phyloP scores from a whole-genome alignment of 2,888 invertebrate species.

The Apeira syringaria region DNA sequence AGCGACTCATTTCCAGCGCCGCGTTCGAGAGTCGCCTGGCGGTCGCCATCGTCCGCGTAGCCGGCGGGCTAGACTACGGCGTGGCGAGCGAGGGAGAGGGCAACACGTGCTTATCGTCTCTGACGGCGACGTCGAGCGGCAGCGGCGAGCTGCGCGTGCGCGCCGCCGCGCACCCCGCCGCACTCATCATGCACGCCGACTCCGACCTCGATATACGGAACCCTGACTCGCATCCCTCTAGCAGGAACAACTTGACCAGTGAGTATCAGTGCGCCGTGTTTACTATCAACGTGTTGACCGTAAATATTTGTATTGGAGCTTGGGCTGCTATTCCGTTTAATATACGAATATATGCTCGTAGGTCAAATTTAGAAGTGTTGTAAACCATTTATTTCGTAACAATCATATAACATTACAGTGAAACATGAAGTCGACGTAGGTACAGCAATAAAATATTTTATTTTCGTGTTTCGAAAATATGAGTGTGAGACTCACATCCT shows the following conservation, averaged over 20 bases:
- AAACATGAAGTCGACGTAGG: too few relatives aligned
- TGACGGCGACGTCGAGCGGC: conserved; percentile 66
- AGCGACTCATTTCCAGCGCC: conserved; percentile 85
- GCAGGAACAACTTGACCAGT: conserved; percentile 59
- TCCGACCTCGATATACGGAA: conserved; percentile 86
- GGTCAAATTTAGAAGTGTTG: too few relatives aligned
- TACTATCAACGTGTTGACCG: too few relatives aligned
- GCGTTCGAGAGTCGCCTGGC: conserved; percentile 97
- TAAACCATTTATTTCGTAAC: too few relatives aligned
- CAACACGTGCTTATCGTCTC: conserved; percentile 63
- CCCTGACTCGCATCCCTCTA: conserved; percentile 49
- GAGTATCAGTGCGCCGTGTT: too few relatives aligned
- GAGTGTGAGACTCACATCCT: too few relatives aligned
- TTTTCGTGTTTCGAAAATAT: too few relatives aligned
- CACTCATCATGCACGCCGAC: conserved; percentile 86
- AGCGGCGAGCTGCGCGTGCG: conserved; percentile 73
- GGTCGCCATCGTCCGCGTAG: conserved; percentile 93
- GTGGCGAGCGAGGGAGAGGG: conserved; percentile 72
- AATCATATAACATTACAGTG: too few relatives aligned
- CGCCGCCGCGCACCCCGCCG: conserved; percentile 47
- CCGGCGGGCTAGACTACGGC: conserved; percentile 93
- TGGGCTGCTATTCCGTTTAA: too few relatives aligned
- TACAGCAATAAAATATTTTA: too few relatives aligned
- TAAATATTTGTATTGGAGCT: too few relatives aligned
- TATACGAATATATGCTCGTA: too few relatives aligned